These are phyloP conservation scores for Agrotis ipsilon DNA, from an alignment of 2,888 invertebrate genomes.

Conservation along the genomic window DNA sequence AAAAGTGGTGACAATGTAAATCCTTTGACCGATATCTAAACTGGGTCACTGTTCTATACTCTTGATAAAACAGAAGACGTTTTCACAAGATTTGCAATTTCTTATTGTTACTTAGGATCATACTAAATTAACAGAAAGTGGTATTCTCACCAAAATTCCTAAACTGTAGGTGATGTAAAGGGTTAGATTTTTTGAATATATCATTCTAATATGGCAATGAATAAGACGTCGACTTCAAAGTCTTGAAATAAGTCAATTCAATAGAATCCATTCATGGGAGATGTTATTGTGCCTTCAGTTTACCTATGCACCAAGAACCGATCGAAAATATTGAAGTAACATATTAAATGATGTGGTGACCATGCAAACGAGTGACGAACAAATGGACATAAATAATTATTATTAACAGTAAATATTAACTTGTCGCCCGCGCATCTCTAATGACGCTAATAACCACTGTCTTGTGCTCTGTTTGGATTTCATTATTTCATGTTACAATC, in stretches of 20 bases:
- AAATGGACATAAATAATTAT: conserved; percentile 67
- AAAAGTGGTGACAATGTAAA: conserved; percentile 40
- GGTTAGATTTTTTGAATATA: neutral
- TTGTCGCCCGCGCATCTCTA: conserved; percentile 55
- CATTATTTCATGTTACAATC: conserved; percentile 57
- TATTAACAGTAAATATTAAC: conserved; percentile 62
- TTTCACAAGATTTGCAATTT: neutral
- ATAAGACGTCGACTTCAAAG: neutral
- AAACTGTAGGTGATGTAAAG: neutral
- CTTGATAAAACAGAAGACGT: conserved; percentile 16
- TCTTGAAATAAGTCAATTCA: neutral
- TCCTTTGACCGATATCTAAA: conserved; percentile 49
- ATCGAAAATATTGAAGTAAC: conserved; percentile 59
- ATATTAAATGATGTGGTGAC: conserved; percentile 48
- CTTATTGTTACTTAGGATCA: too few species aligned
- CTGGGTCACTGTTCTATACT: conserved; percentile 26
- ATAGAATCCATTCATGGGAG: neutral
- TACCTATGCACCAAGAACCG: conserved; percentile 5
- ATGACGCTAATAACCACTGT: conserved; percentile 52
- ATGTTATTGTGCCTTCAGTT: conserved; percentile 14
- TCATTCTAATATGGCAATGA: neutral
- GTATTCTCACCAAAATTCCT: neutral
- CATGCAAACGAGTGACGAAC: conserved; percentile 51
- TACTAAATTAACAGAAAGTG: neutral
- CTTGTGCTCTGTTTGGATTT: conserved; percentile 61